These are phyloP conservation scores for Tokudaia tokunoshimensis DNA, from an alignment of 2,797 vertebrate genomes.

Conservation along the genomic window DNA sequence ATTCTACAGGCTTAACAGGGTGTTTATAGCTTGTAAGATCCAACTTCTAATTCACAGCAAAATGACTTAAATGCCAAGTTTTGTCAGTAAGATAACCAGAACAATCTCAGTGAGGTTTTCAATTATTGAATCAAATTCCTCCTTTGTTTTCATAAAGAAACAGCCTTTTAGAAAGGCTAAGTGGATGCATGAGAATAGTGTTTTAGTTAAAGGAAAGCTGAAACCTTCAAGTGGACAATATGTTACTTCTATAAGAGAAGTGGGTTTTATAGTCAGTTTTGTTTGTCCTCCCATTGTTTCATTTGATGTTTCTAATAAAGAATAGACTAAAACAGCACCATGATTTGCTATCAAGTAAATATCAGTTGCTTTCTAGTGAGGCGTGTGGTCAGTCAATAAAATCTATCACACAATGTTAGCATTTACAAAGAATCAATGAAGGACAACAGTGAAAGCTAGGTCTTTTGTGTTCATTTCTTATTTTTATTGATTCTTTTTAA, in stretches of 20 bases:
- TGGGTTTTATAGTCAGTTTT: not conserved
- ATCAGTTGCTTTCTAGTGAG: not conserved
- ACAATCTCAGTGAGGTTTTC: not conserved
- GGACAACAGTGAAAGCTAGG: not conserved
- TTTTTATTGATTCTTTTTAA: not conserved
- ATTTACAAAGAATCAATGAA: not conserved
- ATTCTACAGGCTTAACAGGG: not conserved
- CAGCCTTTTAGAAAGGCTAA: not conserved
- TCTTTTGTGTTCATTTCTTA: not conserved
- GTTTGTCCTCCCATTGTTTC: not conserved
- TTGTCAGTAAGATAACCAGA: not conserved
- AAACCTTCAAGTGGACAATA: not conserved
- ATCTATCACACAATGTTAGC: not conserved
- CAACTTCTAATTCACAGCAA: not conserved
- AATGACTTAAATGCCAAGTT: not conserved
- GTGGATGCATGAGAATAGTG: not conserved
- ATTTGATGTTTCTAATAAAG: not conserved
- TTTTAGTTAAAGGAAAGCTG: not conserved
- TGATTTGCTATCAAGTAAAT: not conserved
- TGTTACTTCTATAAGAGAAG: not conserved
- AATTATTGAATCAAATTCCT: not conserved
- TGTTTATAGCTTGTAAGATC: not conserved
- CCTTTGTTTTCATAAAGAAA: not conserved
- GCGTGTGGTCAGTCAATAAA: not conserved
- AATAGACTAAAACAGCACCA: not conserved